These are phyloP conservation scores for Darevskia nairensis DNA, from an alignment of 2,797 vertebrate genomes.

Conservation along the genomic window DNA sequence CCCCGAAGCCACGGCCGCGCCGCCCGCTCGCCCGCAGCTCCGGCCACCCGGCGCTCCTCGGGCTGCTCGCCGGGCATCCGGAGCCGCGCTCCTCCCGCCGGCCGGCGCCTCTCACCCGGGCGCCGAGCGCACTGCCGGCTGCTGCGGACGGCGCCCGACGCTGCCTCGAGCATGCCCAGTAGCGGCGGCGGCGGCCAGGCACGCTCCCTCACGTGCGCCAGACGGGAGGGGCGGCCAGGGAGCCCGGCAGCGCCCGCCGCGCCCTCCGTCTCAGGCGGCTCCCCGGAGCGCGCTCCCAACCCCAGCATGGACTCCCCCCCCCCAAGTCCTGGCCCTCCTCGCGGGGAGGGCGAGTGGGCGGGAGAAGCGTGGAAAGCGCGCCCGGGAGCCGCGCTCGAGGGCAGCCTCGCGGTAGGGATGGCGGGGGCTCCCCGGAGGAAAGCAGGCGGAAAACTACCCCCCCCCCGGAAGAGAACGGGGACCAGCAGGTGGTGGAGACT, in stretches of 20 bases:
- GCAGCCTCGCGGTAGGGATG: neutral
- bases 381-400: neutral
- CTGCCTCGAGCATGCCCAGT: constrained; percentile 21
- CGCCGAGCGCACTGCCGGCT: neutral
- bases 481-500: too few relatives aligned
- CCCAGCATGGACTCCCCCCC: neutral
- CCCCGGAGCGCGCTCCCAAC: too few relatives aligned
- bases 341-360: too few relatives aligned
- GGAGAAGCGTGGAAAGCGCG: neutral
- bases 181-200: too few relatives aligned
- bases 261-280: neutral
- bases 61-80: too few relatives aligned
- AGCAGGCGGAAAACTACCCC: accelerated
- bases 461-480: neutral
- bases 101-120: too few relatives aligned
- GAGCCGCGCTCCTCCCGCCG: too few relatives aligned
- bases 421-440: neutral
- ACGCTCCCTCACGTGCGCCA: neutral
- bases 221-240: neutral
- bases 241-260: too few relatives aligned
- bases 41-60: too few relatives aligned
- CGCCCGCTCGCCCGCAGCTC: too few relatives aligned
- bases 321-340: too few relatives aligned
- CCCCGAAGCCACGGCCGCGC: too few relatives aligned
- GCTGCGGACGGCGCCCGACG: neutral